Percentiles rank a stretch among this genome's conserved stretches.
Conservation (phyloP, 2,113 vertebrate genomes). For the Oryzias woworae region DNA sequence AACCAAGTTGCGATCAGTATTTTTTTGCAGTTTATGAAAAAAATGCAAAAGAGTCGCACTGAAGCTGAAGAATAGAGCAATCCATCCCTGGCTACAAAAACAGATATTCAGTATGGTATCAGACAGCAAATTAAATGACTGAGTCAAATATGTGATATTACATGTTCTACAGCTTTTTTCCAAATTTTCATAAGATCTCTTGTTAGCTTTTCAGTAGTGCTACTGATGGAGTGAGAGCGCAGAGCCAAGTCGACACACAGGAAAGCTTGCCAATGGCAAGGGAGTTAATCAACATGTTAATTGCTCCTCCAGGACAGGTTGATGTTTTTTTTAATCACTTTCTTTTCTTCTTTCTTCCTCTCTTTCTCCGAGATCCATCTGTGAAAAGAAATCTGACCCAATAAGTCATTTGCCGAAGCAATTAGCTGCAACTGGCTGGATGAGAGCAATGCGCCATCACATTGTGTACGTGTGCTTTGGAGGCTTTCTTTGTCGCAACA, state of each 20-base stretch:
- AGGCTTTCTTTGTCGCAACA: constrained; percentile 16
- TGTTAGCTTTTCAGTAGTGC: background rate
- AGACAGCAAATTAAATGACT: background rate
- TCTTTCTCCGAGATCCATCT: constrained; percentile 29
- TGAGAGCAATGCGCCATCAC: constrained; percentile 39
- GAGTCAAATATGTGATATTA: background rate
- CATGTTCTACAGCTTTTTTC: background rate
- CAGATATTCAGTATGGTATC: background rate
- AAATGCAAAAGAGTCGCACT: background rate
- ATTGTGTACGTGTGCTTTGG: constrained; percentile 9
- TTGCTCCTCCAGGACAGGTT: constrained; percentile 52
- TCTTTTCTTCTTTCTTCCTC: constrained; percentile 30
- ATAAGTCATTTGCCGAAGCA: constrained; percentile 60
- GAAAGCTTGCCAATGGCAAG: constrained; percentile 26
- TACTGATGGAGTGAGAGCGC: background rate
- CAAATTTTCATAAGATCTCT: constrained; percentile 1
- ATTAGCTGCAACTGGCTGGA: constrained; percentile 58
- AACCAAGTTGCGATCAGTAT: no score
- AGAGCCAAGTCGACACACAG: constrained; percentile 2
- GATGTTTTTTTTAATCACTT: constrained; percentile 55
- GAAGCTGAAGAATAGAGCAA: background rate
- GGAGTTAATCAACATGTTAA: constrained; percentile 63
- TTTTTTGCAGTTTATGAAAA: no score
- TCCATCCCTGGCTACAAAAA: background rate
- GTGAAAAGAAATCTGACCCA: constrained; percentile 45